A percentile compares a stretch with the other conserved stretches of the same genome.
These are phyloP conservation scores for Notodonta ziczac DNA, from an alignment of 2,888 invertebrate species.

Conservation along the genomic window DNA sequence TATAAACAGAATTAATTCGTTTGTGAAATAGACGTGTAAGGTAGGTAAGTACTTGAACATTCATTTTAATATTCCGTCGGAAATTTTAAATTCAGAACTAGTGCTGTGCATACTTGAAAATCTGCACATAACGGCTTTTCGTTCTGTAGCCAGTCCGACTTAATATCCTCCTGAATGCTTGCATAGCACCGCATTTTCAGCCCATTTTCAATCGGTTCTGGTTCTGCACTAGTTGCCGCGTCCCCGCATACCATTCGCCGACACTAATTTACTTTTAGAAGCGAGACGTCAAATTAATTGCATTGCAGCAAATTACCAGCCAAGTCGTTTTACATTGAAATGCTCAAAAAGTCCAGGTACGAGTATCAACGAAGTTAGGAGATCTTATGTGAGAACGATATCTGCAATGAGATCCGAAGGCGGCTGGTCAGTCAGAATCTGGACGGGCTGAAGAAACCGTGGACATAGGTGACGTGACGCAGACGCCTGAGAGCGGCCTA, in stretches of 20 bases:
- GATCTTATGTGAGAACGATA: conserved; percentile 14
- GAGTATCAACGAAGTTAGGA: no score
- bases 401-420: conserved; percentile 43
- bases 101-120: background rate
- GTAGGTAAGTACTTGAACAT: no score
- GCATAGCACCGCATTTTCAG: conserved; percentile 4
- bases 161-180: conserved; percentile 12
- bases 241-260: conserved; percentile 26
- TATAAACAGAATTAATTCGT: no score
- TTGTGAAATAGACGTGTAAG: no score
- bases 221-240: conserved; percentile 18
- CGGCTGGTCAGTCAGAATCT: conserved; percentile 18
- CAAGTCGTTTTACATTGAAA: conserved; percentile 21
- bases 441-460: conserved; percentile 44
- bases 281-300: conserved; percentile 42
- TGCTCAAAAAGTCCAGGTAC: conserved; percentile 18
- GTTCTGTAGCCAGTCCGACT: background rate
- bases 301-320: conserved; percentile 43
- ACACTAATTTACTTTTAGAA: conserved; percentile 35
- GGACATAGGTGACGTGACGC: conserved; percentile 47
- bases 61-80: background rate
- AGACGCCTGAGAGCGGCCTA: conserved; percentile 42
- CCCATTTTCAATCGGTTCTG: conserved; percentile 25
- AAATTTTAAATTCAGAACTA: background rate
- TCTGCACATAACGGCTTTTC: background rate